Evolutionary conservation across 1,140 invertebrate genomes (phyloP).

Genomic region (Drosophila pallidifrons): DNA sequence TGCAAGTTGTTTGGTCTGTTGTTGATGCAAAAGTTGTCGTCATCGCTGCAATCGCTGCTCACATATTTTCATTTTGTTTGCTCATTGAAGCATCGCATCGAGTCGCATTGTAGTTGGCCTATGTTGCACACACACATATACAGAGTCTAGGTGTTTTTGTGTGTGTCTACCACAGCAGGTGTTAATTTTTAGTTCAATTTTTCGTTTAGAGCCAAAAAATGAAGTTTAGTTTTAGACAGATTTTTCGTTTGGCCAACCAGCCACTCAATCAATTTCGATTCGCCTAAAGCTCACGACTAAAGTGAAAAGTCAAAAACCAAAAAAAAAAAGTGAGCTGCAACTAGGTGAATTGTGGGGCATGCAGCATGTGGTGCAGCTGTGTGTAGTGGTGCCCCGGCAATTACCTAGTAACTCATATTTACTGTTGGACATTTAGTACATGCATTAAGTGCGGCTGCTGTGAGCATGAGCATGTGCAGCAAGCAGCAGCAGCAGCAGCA

Average conservation of each 20-base stretch:
- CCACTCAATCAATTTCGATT: constrained; percentile 78
- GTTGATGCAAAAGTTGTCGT: constrained; percentile 48
- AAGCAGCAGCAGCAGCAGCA: constrained; percentile 11
- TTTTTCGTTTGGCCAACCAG: constrained; percentile 50
- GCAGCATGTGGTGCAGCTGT: constrained; percentile 57
- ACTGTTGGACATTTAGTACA: constrained; percentile 81
- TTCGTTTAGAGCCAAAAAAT: constrained; percentile 6
- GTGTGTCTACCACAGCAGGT: constrained; percentile 53
- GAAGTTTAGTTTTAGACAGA: constrained; percentile 16
- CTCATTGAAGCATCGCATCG: constrained; percentile 40
- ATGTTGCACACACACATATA: background rate
- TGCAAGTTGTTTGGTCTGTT: constrained; percentile 35
- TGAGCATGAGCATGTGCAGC: constrained; percentile 41
- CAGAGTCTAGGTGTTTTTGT: background rate
- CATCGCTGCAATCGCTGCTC: constrained; percentile 56
- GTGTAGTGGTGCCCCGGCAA: constrained; percentile 65
- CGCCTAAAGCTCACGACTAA: constrained; percentile 54
- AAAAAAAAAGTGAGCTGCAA: constrained; percentile 40
- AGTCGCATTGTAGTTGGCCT: constrained; percentile 6
- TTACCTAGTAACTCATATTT: constrained; percentile 83
- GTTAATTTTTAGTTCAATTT: constrained; percentile 69
- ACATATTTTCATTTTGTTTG: constrained; percentile 68
- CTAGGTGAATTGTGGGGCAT: constrained; percentile 59
- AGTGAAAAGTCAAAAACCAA: constrained; percentile 72
- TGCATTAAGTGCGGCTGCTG: constrained; percentile 72